phyloP scores from a whole-genome alignment of 2,888 invertebrate species.

The Noctua fimbriata region DNA sequence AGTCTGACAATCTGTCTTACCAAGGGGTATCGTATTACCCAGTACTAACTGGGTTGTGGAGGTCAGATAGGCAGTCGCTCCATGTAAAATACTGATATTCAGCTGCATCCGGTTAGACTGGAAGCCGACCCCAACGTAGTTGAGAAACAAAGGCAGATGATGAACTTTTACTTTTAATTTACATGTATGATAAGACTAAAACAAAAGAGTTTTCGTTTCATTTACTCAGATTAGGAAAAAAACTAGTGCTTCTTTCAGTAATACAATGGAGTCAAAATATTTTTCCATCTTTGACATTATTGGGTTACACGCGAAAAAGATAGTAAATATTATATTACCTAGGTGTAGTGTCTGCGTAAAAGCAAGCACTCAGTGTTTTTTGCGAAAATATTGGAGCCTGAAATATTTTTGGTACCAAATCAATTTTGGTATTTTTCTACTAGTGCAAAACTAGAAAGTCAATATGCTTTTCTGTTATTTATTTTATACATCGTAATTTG shows the following conservation, averaged over 20 bases:
- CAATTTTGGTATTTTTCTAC: neutral
- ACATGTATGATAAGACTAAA: neutral
- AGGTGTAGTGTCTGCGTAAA: neutral
- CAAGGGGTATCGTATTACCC: too few relatives aligned
- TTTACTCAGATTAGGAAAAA: neutral
- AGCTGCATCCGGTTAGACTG: too few relatives aligned
- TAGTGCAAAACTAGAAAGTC: neutral
- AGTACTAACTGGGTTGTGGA: too few relatives aligned
- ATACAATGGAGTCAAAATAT: neutral
- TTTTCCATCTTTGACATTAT: slow-evolving; percentile 14
- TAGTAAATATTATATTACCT: slow-evolving; percentile 20
- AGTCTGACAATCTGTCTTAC: too few relatives aligned
- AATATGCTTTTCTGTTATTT: neutral
- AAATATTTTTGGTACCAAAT: neutral
- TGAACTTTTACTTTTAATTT: slow-evolving; percentile 49
- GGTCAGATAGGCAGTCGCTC: too few relatives aligned
- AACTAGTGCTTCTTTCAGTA: neutral
- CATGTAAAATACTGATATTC: too few relatives aligned
- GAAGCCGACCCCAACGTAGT: too few relatives aligned
- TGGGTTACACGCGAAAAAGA: neutral
- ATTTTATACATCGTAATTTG: neutral
- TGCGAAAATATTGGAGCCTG: neutral
- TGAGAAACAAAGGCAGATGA: too few relatives aligned
- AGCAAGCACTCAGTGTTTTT: slow-evolving; percentile 5
- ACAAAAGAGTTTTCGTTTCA: neutral